Evolutionary conservation across 2,797 vertebrate genomes (phyloP), one percentile per base, ranked within the genome.

Genomic region (Amphiprion clarkii): DNA sequence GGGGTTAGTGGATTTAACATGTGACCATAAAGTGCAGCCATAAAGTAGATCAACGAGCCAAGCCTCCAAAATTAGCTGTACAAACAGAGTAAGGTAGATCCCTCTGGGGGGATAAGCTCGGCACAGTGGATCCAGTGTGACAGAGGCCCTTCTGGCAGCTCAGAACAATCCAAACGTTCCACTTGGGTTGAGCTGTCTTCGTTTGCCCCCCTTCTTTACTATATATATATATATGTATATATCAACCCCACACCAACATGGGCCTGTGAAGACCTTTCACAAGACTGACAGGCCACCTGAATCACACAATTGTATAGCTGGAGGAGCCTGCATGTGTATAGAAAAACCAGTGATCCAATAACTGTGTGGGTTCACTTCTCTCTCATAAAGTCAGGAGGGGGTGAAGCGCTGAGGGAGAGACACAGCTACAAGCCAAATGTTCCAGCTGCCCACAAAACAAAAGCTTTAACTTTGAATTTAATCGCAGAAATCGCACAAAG

Each of bases 291-390:
- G 88, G 84, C 86, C 85, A 91, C 91, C 91, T 92, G 92, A 94
- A 94, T 94, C 87, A 86, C 88, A 92, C 90, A 91, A 92, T 91
- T 93, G 92, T 92, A 80, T 71, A 75, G 78, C 87, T 82, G 49
- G 78, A 91, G 79, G 71, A 92, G 87, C 84, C 86, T 78, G 88
- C 84, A 85, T 92, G 89, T 92, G 89, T 92, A 92, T 87, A 91
- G 88, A 92, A 89, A 88, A 90, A 71, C 66, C 91, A 92, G 90
- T 90, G 92, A 94, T 94, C 91, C 91, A 90, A 81, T 87, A 85
- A 90, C 87, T 85, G 89, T 89, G 89, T 89, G 81, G 92, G 91
- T 94, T 93, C 92, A 93, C 86, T 88, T 93, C 88, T 88, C 83
- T 81, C 88, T 89, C 89, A 92, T 93, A 92, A 87, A 92, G 91